Percentiles rank a stretch among this genome's conserved stretches.
Evolutionary conservation across 2,797 vertebrate species (phyloP).

Genomic region (Poeciliopsis turneri): DNA sequence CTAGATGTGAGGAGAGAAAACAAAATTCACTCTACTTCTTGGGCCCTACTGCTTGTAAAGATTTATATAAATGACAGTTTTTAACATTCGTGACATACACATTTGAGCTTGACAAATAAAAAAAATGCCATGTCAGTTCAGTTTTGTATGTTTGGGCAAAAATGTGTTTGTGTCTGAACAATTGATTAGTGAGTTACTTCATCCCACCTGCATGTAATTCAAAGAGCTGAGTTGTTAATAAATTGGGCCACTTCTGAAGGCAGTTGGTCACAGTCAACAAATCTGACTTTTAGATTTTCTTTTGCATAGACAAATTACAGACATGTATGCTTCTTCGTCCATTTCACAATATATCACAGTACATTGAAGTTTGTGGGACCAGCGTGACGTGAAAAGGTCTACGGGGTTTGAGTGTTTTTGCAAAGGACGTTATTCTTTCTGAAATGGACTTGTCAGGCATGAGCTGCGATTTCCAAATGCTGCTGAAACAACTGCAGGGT

Average conservation of each 20-base stretch:
- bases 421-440: neutral
- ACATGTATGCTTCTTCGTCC: neutral
- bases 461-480: neutral
- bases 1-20: slow-evolving; percentile 4
- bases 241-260: neutral
- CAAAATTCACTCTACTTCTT: neutral
- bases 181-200: no score
- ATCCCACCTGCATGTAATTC: no score
- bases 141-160: no score
- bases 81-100: no score
- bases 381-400: neutral
- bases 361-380: neutral
- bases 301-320: neutral
- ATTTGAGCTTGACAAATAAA: no score
- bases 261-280: neutral
- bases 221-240: neutral
- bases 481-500: neutral
- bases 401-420: neutral
- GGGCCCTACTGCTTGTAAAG: neutral
- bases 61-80: neutral
- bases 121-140: no score
- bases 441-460: neutral
- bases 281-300: neutral
- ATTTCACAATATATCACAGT: neutral
- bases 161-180: no score